phyloP scores from a whole-genome alignment of 2,888 invertebrate species.

The Nemoura dubitans region DNA sequence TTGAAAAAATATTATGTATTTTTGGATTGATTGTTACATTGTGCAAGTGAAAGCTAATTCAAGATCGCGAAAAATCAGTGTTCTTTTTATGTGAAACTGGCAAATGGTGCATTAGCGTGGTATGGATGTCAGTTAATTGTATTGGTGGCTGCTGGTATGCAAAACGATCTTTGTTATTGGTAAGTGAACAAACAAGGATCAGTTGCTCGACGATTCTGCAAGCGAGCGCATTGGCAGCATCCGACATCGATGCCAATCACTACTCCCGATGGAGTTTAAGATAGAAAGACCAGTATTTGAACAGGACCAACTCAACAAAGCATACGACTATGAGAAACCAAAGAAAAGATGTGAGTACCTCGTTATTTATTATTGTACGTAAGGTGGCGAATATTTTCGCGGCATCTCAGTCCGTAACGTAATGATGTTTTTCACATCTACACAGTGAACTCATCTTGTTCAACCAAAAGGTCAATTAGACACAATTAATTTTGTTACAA shows the following conservation, averaged over 20 bases:
- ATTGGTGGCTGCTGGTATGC: neutral
- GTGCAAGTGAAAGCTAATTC: neutral
- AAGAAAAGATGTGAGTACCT: constrained; percentile 17
- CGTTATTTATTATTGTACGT: neutral
- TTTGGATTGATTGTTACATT: neutral
- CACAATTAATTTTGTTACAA: neutral
- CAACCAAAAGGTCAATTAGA: neutral
- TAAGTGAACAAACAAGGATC: neutral
- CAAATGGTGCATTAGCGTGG: neutral
- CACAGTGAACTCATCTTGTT: neutral
- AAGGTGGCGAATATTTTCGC: neutral
- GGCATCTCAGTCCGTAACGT: neutral
- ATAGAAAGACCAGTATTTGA: constrained; percentile 28
- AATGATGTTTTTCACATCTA: neutral
- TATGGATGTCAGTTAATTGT: neutral
- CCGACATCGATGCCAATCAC: neutral
- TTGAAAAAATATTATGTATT: neutral
- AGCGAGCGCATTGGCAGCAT: neutral
- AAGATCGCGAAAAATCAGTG: neutral
- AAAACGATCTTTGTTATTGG: neutral
- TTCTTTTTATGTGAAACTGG: neutral
- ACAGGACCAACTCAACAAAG: constrained; percentile 30
- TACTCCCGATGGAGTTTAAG: constrained; percentile 8
- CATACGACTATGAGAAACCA: constrained; percentile 30
- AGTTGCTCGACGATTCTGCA: neutral